These are phyloP conservation scores for Zaprionus africanus DNA, from an alignment of 1,140 invertebrate species.

Conservation along the genomic window DNA sequence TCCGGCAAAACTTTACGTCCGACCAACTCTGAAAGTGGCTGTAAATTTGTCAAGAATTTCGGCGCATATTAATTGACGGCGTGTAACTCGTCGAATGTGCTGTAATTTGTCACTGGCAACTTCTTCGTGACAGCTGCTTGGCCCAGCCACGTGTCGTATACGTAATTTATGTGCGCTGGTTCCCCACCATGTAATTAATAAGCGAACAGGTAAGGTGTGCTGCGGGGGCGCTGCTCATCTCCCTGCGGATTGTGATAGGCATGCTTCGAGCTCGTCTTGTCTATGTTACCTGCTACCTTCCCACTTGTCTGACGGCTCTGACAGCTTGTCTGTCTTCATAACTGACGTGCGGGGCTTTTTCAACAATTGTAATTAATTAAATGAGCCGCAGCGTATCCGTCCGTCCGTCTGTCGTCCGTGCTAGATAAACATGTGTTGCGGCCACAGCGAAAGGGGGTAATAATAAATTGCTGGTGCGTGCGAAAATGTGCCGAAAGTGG, in stretches of 20 bases:
- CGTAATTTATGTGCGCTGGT: conserved; percentile 55
- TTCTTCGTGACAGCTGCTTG: conserved; percentile 16
- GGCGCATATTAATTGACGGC: conserved; percentile 63
- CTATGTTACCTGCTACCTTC: neutral
- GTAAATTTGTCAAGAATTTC: conserved; percentile 42
- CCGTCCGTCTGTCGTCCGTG: neutral
- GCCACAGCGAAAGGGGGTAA: neutral
- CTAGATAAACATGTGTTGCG: conserved; percentile 16
- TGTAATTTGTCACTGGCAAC: conserved; percentile 47
- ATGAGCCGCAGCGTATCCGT: conserved; percentile 21
- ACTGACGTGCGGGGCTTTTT: conserved; percentile 27
- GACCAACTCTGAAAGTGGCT: conserved; percentile 31
- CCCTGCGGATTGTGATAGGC: conserved; percentile 23
- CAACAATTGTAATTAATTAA: conserved; percentile 48
- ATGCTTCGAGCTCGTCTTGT: neutral
- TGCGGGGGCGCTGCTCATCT: neutral
- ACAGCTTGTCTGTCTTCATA: conserved; percentile 35
- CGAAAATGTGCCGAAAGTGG: neutral
- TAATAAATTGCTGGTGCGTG: conserved; percentile 13
- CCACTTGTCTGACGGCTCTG: conserved; percentile 33
- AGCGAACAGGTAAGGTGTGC: neutral
- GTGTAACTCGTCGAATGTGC: conserved; percentile 39
- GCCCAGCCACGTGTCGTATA: conserved; percentile 47
- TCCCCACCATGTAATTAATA: conserved; percentile 62
- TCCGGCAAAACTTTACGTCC: neutral